Evolutionary conservation across 2,797 vertebrate species (phyloP).

Genomic region (Furcifer pardalis): DNA sequence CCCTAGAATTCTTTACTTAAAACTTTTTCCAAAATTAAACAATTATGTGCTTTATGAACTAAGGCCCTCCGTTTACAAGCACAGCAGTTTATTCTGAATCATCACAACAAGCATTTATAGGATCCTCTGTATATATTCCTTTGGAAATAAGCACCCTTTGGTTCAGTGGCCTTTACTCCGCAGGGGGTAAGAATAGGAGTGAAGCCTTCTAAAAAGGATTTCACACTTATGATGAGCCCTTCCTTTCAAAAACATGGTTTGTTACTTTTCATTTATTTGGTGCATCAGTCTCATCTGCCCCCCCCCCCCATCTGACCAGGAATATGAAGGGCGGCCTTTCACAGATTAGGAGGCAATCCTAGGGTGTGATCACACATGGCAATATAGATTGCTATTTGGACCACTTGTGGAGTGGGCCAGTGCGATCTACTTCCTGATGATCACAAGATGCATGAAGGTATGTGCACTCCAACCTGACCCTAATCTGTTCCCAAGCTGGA

Average conservation of each 20-base stretch:
- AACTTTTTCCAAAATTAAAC: neutral
- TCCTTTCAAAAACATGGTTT: neutral
- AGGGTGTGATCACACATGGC: too few species aligned
- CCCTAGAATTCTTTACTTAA: neutral
- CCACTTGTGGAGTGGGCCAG: too few species aligned
- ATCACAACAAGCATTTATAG: neutral
- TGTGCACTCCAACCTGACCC: too few species aligned
- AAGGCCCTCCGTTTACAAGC: neutral
- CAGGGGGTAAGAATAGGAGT: neutral
- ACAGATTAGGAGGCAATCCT: neutral
- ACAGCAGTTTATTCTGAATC: neutral
- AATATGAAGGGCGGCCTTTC: neutral
- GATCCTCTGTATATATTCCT: neutral
- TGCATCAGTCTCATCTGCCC: neutral
- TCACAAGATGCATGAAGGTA: too few species aligned
- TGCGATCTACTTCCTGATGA: too few species aligned
- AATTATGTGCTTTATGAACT: neutral
- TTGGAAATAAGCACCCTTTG: neutral
- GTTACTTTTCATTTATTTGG: neutral
- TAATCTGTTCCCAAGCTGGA: too few species aligned
- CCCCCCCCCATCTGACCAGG: too few species aligned
- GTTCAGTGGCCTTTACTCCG: neutral
- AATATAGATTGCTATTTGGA: too few species aligned
- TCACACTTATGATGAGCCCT: neutral
- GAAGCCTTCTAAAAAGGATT: neutral